Percentiles rank a stretch among this genome's conserved stretches.
Evolutionary conservation across 2,888 invertebrate species (phyloP).

Genomic region (Zootermopsis nevadensis): DNA sequence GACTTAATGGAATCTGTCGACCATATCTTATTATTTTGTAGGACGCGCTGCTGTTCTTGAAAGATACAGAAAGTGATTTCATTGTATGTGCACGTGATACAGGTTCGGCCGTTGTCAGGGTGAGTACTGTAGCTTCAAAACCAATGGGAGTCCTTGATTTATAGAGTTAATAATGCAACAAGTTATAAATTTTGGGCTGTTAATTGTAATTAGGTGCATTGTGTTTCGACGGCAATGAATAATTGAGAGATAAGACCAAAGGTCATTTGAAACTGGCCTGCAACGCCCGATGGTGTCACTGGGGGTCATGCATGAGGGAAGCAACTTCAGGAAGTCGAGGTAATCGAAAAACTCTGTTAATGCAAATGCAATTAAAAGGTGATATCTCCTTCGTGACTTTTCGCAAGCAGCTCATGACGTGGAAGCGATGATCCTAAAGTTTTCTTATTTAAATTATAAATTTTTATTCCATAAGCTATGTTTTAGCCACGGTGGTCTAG

Average conservation of each 20-base stretch:
- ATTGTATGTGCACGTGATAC: too few species aligned
- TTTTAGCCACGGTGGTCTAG: too few species aligned
- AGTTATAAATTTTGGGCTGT: background rate
- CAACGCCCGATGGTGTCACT: background rate
- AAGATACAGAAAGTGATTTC: too few species aligned
- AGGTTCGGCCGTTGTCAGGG: background rate
- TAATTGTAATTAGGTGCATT: background rate
- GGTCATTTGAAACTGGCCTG: background rate
- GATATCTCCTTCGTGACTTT: background rate
- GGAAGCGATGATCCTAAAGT: too few species aligned
- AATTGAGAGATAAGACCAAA: background rate
- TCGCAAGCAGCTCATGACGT: background rate
- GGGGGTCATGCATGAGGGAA: too few species aligned
- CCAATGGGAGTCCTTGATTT: background rate
- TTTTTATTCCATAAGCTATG: too few species aligned
- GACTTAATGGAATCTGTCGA: too few species aligned
- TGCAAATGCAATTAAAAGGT: background rate
- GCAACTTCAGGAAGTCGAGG: background rate
- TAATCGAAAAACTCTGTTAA: slow-evolving; percentile 12
- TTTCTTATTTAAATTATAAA: too few species aligned
- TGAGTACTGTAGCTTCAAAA: background rate
- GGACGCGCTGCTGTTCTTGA: too few species aligned
- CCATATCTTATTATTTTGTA: too few species aligned
- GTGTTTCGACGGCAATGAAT: background rate
- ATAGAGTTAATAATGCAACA: background rate